These are phyloP conservation scores for Erpornis zantholeuca DNA, from an alignment of 2,113 vertebrate genomes.

Conservation along the genomic window DNA sequence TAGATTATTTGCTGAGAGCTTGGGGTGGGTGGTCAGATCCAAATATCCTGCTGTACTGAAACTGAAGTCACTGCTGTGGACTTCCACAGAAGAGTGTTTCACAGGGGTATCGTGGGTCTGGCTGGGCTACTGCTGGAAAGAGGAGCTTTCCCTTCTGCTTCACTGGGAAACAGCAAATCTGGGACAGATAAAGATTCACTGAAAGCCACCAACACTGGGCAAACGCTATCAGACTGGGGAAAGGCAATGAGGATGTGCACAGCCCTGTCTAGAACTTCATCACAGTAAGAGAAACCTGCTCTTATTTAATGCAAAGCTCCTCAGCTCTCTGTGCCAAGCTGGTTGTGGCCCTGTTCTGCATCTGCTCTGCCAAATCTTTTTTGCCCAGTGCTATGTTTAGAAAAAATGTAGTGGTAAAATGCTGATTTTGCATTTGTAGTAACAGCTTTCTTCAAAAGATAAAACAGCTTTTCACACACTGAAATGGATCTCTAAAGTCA, in stretches of 20 bases:
- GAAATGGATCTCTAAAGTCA: not conserved
- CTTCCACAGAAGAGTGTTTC: not conserved
- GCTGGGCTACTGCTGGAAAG: not conserved
- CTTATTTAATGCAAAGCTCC: not conserved
- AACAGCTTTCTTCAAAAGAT: not conserved
- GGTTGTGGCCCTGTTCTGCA: not conserved
- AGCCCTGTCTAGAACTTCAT: not conserved
- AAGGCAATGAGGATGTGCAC: not conserved
- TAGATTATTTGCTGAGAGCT: not conserved
- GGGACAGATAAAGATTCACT: not conserved
- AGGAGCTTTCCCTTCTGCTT: not conserved
- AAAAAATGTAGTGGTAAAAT: not conserved
- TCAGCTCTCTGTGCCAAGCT: not conserved
- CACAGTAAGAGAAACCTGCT: not conserved
- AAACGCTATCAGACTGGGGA: accelerated
- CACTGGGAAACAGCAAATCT: not conserved
- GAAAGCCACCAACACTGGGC: not conserved
- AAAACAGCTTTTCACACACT: not conserved
- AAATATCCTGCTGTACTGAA: not conserved
- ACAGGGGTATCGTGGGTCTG: not conserved
- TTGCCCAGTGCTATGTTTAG: not conserved
- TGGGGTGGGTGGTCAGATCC: not conserved
- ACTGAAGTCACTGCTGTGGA: not conserved
- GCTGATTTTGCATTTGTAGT: not conserved
- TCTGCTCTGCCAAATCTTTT: not conserved